phyloP scores from a whole-genome alignment of 2,797 vertebrate genomes.

The Austrolebias charrua region DNA sequence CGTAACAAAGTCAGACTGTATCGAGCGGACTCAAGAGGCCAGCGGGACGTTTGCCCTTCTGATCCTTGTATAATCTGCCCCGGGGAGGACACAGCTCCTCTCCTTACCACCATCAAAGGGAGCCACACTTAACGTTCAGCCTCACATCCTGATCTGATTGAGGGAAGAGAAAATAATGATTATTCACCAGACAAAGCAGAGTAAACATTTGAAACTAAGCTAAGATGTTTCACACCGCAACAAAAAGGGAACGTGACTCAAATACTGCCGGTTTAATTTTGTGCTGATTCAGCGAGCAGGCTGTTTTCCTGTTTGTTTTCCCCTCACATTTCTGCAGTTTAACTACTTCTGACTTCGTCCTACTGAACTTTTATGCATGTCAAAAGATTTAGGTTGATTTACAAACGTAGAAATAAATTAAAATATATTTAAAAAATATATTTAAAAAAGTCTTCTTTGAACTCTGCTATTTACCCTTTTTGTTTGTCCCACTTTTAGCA shows the following conservation, averaged over 20 bases:
- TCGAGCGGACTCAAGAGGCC: constrained; percentile 64
- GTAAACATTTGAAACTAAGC: constrained; percentile 56
- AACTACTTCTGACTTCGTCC: too few species aligned
- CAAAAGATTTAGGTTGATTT: too few species aligned
- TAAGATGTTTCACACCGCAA: constrained; percentile 9
- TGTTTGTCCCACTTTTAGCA: too few species aligned
- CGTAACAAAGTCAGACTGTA: constrained; percentile 71
- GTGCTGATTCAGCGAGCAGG: too few species aligned
- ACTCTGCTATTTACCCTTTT: too few species aligned
- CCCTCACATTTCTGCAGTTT: too few species aligned
- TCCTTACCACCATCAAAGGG: constrained; percentile 55
- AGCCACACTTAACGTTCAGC: constrained; percentile 41
- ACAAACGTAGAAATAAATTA: too few species aligned
- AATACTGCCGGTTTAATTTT: neutral
- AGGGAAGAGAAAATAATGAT: constrained; percentile 55
- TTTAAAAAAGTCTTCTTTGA: too few species aligned
- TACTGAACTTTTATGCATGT: too few species aligned
- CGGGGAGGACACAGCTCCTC: constrained; percentile 55
- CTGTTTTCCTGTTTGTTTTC: too few species aligned
- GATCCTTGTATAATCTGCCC: constrained; percentile 65
- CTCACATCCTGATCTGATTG: constrained; percentile 64
- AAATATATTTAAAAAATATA: too few species aligned
- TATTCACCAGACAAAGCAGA: constrained; percentile 38
- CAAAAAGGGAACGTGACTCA: constrained; percentile 24
- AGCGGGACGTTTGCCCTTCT: constrained; percentile 63